A percentile compares a stretch with the other conserved stretches of the same genome.
Conservation (phyloP, 1,140 invertebrate genomes). For the Euglossa dilemma region DNA sequence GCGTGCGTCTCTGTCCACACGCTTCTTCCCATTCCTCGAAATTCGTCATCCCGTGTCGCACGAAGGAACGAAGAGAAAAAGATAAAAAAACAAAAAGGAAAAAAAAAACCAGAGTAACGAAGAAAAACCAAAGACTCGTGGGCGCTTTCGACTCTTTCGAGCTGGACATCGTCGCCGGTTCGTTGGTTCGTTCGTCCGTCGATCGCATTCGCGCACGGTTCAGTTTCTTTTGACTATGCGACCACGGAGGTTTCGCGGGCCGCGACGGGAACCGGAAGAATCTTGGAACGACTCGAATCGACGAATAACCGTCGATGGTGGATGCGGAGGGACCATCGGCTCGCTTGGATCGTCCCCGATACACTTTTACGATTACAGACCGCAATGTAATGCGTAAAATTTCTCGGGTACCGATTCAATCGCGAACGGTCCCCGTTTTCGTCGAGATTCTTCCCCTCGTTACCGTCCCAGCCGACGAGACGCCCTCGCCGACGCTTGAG, state of each 20-base stretch:
- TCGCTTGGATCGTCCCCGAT: slow-evolving; percentile 40
- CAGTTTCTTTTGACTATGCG: slow-evolving; percentile 24
- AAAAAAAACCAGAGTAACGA: background rate
- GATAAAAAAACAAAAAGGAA: no score
- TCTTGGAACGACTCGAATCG: no score
- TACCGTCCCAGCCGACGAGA: background rate
- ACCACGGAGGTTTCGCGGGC: background rate
- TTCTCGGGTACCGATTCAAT: slow-evolving; percentile 57
- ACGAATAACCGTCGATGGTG: background rate
- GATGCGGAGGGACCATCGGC: background rate
- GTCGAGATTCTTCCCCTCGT: background rate
- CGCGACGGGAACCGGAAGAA: background rate
- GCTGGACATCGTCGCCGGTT: slow-evolving; percentile 11
- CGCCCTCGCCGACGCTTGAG: slow-evolving; percentile 20
- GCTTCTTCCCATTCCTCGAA: slow-evolving; percentile 8
- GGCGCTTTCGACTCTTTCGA: slow-evolving; percentile 15
- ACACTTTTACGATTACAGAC: slow-evolving; percentile 75
- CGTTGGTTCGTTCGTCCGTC: slow-evolving; percentile 2
- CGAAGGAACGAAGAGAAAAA: slow-evolving; percentile 30
- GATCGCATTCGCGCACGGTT: background rate
- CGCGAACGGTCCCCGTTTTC: background rate
- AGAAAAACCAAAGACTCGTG: background rate
- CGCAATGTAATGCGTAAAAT: slow-evolving; percentile 74
- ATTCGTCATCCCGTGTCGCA: slow-evolving; percentile 6
- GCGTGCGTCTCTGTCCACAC: background rate